Evolutionary conservation across 2,113 vertebrate species (phyloP).

Genomic region (Hypocryptadius cinnamomeus): DNA sequence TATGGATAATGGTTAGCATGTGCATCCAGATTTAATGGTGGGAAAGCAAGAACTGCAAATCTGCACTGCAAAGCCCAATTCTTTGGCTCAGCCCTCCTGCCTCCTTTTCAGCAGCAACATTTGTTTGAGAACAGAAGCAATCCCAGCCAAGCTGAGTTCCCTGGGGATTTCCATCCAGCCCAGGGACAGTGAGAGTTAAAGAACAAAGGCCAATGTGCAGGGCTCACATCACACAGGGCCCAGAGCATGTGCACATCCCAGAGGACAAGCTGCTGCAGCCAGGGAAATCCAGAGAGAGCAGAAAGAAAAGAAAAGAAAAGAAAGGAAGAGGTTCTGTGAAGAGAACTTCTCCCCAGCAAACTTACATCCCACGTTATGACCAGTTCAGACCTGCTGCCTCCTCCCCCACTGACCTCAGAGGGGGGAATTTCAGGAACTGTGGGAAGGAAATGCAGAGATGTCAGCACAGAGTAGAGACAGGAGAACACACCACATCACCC

Average conservation of each 20-base stretch:
- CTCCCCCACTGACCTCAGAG: conserved; percentile 90
- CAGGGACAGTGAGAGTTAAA: neutral
- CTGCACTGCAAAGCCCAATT: neutral
- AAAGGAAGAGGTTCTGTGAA: neutral
- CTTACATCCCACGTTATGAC: conserved; percentile 99
- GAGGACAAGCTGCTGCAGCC: neutral
- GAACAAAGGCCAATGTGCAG: neutral
- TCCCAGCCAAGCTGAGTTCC: neutral
- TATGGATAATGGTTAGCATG: neutral
- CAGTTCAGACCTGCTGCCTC: conserved; percentile 93
- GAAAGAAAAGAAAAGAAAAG: neutral
- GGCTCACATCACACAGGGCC: neutral
- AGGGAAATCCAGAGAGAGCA: neutral
- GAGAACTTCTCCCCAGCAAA: neutral
- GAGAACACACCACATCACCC: neutral
- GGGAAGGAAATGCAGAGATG: conserved; percentile 46
- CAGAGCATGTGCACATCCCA: neutral
- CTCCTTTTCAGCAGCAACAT: neutral
- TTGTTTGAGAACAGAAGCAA: neutral
- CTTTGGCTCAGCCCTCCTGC: neutral
- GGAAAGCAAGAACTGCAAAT: neutral
- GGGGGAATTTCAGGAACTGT: conserved; percentile 89
- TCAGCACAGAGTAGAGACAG: neutral
- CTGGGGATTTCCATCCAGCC: neutral
- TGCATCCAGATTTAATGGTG: neutral